Base-by-base conservation (phyloP, 2,797 vertebrate species). In the Syngnathus rostellatus region DNA sequence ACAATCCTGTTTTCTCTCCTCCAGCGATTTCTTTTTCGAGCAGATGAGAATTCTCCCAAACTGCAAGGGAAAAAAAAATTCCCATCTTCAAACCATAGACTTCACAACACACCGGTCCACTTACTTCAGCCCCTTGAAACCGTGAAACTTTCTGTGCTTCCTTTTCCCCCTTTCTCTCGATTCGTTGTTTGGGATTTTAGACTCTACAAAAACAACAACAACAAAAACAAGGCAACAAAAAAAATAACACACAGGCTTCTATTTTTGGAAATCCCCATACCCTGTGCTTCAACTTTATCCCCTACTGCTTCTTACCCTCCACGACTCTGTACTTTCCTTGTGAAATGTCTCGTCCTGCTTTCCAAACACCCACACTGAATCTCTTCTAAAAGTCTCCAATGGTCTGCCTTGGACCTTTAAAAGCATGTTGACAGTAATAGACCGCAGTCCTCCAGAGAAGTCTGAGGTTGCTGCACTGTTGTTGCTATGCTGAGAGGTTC, bases 341-440 rank as follows among this genome's bases (percentile, higher is more conserved):
- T 77, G 74, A 86, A 76, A 77, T 46, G 60, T 77, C 58, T 74
- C 70, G 73, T 74, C 75, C 68, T 64, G n/a, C 50, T 21, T 65
- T 76, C 63, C 69, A 65, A 72, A 77, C 72, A 76, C 76, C 71
- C 70, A 75, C 73, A 74, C 71, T 54, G 70, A 66, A 70, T 79
- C 76, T 72, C 72, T 54, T 76, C 69, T 67, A 17, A 76, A 71
- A 72, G 73, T 72, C 77, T 77, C 68, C 62, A 31, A 62, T 63
- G 76, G 76, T 81, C 67, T 72, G 77, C 71, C n/a, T 68, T 75
- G 81, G 79, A 81, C 85, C 51, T 83, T 68, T 72, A 78, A 83
- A 77, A 77, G 83, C 77, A 80, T 78, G 79, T 87, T 85, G 84
- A 88, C 86, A 84, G 78, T 53, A 77, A 67, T 76, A 79, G 83